Base-by-base conservation (phyloP, 2,888 invertebrate species). In the Pomacea canaliculata region DNA sequence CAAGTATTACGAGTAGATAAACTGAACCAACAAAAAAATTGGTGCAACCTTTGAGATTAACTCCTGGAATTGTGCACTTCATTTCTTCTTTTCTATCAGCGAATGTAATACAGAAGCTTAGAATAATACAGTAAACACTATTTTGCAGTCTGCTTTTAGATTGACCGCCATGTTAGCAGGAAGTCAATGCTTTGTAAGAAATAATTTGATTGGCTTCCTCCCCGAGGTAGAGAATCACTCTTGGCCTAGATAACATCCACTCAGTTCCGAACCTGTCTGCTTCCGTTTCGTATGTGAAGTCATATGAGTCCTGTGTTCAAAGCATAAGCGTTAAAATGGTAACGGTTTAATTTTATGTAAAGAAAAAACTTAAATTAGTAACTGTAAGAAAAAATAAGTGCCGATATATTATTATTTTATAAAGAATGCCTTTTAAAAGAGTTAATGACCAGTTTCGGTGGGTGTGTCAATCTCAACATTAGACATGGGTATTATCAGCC, bases 31-130 rank as follows among this genome's bases (percentile, higher is more conserved):
- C 37, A 37, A 65, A 70, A 59, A 71, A 48, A 37, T 46, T 13
- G 13, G 37, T 59, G 13, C n/a, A 76, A 95, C 96, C 93, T 93
- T 95, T 95, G 59, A 95, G 93, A 91, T 95, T 95, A 78, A 92
- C 91, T 66, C 94, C 94, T 9, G 95, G 94, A 81, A 96, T 92
- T 78, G 94, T 93, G 90, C 95, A 95, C 92, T 95, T 94, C 95
- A 95, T 95, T 23, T 51, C 23, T 12, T 63, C 10, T 56, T 56
- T 56, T 56, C 51, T 56, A 13, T 2, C 16, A 56, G 51, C 8
- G 16, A 56, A 56, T 56, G 2, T 13, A 10, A 56, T 18, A 65
- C 19, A 49, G 18, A 59, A 37, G 12, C 46, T 27, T 16, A 27
- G 2, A 65, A 18, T 67, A 18, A 23, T 3, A 7, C 59, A 10